These are phyloP conservation scores for Macrobrachium rosenbergii DNA, from an alignment of 1,140 invertebrate genomes.

Conservation along the genomic window DNA sequence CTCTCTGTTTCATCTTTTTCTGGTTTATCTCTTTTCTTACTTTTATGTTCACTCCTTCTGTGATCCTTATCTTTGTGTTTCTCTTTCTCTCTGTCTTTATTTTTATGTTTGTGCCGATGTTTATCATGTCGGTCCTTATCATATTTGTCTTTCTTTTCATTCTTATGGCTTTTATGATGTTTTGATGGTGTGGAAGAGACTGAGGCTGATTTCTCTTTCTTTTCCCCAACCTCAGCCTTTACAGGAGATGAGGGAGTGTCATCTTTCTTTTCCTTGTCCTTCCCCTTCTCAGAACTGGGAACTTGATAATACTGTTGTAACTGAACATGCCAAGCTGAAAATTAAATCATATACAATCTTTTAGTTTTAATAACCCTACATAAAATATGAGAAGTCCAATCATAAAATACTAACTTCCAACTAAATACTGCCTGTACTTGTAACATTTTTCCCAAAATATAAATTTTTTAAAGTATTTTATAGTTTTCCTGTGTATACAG, in stretches of 20 bases:
- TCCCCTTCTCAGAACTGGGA: neutral
- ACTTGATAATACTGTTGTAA: slow-evolving; percentile 62
- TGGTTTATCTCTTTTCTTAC: neutral
- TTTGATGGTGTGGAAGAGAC: slow-evolving; percentile 16
- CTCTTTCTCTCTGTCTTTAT: slow-evolving; percentile 21
- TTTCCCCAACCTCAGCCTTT: slow-evolving; percentile 4
- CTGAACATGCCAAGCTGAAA: slow-evolving; percentile 66
- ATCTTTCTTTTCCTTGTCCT: slow-evolving; percentile 39
- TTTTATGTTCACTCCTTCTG: slow-evolving; percentile 24
- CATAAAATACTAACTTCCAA: no score
- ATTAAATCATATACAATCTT: neutral
- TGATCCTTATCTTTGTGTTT: slow-evolving; percentile 23
- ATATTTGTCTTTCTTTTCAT: slow-evolving; percentile 43
- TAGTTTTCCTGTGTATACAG: no score
- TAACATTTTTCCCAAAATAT: no score
- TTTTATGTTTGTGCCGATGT: slow-evolving; percentile 14
- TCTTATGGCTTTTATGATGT: slow-evolving; percentile 39
- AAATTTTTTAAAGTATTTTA: no score
- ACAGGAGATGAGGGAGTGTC: slow-evolving; percentile 28
- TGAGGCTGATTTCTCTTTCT: slow-evolving; percentile 29
- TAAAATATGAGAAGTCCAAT: no score
- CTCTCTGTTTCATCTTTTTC: slow-evolving; percentile 11
- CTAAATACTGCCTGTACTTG: no score
- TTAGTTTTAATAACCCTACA: neutral
- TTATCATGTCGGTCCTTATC: slow-evolving; percentile 27